Conservation (phyloP, 2,888 invertebrate species). For the Trilocha varians region DNA sequence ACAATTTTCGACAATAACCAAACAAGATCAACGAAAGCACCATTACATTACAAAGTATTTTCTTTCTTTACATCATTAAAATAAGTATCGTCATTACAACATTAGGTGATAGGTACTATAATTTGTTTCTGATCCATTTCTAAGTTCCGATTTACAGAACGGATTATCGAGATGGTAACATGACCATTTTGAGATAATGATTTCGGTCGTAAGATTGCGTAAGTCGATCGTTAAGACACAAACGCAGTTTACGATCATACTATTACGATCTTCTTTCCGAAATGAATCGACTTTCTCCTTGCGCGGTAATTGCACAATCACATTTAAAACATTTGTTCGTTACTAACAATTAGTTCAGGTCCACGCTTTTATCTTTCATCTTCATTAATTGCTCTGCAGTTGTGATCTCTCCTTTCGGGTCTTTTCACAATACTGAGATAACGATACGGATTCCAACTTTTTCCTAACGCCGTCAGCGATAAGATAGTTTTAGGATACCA, state of each 20-base stretch:
- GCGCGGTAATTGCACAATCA: constrained; percentile 37
- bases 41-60: too few relatives aligned
- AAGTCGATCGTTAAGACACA: constrained; percentile 42
- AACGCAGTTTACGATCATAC: constrained; percentile 22
- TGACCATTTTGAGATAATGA: not conserved
- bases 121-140: too few relatives aligned
- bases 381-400: constrained; percentile 15
- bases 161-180: not conserved
- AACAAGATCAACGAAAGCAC: too few relatives aligned
- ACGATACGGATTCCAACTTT: too few relatives aligned
- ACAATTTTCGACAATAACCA: too few relatives aligned
- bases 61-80: too few relatives aligned
- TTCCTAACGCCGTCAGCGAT: too few relatives aligned
- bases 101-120: too few relatives aligned
- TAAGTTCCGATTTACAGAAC: too few relatives aligned
- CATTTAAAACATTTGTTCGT: not conserved
- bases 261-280: constrained; percentile 45
- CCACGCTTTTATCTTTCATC: not conserved
- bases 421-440: too few relatives aligned
- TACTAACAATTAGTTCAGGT: not conserved
- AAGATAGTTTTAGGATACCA: too few relatives aligned
- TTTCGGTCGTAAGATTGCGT: constrained; percentile 30
- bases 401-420: constrained; percentile 14
- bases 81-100: too few relatives aligned
- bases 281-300: constrained; percentile 63